Percentiles rank a stretch among this genome's conserved stretches.
phyloP scores from a whole-genome alignment of 2,888 invertebrate species.

The Brachyptera putata region DNA sequence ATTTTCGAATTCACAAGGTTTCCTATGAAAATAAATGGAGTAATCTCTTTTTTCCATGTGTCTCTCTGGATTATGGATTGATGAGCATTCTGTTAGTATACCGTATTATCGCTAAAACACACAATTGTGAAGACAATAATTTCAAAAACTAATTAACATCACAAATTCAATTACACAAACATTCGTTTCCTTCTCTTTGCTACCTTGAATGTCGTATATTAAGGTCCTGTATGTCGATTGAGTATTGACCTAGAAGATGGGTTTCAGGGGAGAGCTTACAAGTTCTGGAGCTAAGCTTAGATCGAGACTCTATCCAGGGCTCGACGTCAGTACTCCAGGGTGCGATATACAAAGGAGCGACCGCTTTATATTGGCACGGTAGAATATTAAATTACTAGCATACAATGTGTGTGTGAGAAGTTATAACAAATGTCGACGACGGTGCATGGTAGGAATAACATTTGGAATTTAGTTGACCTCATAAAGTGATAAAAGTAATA shows the following conservation, averaged over 20 bases:
- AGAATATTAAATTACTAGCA: constrained; percentile 4
- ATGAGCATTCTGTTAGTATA: no score
- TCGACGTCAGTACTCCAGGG: constrained; percentile 1
- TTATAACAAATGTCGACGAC: background rate
- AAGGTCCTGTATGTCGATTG: no score
- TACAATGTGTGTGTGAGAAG: background rate
- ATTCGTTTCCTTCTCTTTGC: no score
- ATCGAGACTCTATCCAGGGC: background rate
- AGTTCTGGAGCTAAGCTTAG: background rate
- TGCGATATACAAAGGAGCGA: background rate
- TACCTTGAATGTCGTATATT: no score
- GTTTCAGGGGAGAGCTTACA: background rate
- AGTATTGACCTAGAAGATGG: background rate
- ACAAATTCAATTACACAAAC: no score
- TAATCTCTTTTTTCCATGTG: no score
- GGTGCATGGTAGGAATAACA: background rate
- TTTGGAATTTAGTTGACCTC: background rate
- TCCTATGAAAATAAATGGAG: no score
- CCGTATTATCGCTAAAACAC: no score
- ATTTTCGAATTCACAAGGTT: no score
- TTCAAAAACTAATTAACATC: no score
- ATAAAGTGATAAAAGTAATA: background rate
- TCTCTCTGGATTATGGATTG: no score
- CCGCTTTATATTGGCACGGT: background rate
- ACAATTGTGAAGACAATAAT: no score